Percentiles rank a stretch among this genome's conserved stretches.
phyloP scores from a whole-genome alignment of 64 coral and sea anemone species.

The Pocillopora damicornis region DNA sequence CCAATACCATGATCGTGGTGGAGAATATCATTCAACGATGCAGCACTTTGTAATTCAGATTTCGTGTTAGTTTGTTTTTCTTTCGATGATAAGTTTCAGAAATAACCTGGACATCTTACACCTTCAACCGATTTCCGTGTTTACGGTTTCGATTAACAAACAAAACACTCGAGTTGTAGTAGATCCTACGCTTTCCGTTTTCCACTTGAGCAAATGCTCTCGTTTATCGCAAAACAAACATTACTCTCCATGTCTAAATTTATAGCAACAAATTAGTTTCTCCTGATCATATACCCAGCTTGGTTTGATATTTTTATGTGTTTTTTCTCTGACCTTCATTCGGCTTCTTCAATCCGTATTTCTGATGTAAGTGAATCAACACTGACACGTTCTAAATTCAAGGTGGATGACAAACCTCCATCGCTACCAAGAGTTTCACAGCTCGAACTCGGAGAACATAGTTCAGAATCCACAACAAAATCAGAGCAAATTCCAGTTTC shows the following conservation, averaged over 20 bases:
- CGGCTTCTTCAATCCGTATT: slow-evolving; percentile 28
- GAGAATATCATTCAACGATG: background rate
- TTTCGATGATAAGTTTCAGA: background rate
- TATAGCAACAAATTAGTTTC: background rate
- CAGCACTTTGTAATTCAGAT: background rate
- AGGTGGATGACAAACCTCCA: background rate
- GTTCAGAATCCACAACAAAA: background rate
- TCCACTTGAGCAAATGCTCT: background rate
- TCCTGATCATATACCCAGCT: background rate
- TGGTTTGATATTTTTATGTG: background rate
- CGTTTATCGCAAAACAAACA: background rate
- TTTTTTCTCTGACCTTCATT: slow-evolving; percentile 3
- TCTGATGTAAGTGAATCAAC: slow-evolving; percentile 29
- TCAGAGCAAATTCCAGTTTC: background rate
- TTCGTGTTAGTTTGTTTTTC: slow-evolving; percentile 29
- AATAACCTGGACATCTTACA: background rate
- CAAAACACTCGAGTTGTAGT: background rate
- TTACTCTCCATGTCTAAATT: background rate
- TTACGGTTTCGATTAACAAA: background rate
- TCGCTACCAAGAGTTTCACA: background rate
- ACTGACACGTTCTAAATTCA: slow-evolving; percentile 43
- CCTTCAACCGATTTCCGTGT: background rate
- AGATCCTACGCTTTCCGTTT: background rate
- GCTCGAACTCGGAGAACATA: background rate
- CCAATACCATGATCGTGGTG: background rate